Evolutionary conservation across 2,113 vertebrate species (phyloP).

Genomic region (Progne subis): DNA sequence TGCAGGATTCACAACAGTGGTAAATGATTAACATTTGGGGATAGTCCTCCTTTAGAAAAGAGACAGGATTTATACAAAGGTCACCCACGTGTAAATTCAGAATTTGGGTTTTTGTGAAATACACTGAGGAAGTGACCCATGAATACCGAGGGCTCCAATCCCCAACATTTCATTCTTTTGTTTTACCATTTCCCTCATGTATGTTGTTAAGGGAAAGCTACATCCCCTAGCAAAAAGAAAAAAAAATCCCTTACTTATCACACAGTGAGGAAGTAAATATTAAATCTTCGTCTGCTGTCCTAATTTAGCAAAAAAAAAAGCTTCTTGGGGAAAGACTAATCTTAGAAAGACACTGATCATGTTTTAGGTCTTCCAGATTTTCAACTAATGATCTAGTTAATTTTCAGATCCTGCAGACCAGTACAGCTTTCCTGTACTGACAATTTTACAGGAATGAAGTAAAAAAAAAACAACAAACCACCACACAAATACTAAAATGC

Average conservation of each 20-base stretch:
- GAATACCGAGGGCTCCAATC: background rate
- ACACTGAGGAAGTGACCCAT: background rate
- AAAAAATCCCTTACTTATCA: background rate
- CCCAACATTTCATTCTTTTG: background rate
- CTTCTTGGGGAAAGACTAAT: background rate
- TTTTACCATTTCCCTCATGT: background rate
- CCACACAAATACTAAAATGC: background rate
- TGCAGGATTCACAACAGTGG: background rate
- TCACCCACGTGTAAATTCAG: background rate
- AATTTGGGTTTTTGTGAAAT: background rate
- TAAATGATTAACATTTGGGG: background rate
- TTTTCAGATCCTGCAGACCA: background rate
- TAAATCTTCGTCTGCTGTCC: background rate
- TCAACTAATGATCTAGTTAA: background rate
- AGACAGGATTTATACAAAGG: background rate
- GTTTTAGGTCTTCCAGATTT: background rate
- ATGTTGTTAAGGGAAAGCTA: background rate
- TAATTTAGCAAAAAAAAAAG: background rate
- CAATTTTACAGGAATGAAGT: background rate
- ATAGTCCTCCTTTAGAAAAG: slow-evolving; percentile 72
- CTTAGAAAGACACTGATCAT: background rate
- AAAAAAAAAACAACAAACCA: background rate
- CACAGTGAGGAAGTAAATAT: background rate
- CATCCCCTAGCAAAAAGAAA: background rate
- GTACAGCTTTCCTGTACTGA: background rate